Conservation (phyloP, 1,140 invertebrate species). For the Drosophila burlai region DNA sequence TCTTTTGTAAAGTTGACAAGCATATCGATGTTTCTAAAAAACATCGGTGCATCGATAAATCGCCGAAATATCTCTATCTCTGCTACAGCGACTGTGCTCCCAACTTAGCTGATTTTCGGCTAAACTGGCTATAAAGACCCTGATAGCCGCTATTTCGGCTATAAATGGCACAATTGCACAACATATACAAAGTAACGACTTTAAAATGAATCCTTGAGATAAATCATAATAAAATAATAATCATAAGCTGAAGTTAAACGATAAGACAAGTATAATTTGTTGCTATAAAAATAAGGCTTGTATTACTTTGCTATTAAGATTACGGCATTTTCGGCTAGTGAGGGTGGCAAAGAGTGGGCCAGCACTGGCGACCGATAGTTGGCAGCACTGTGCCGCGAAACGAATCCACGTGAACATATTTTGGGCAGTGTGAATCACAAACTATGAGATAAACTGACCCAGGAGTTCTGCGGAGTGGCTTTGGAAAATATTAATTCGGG, state of each 20-base stretch:
- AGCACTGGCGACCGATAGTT: background rate
- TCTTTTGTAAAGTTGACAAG: too few species aligned
- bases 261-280: background rate
- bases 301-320: background rate
- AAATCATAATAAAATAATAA: too few species aligned
- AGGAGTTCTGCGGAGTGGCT: slow-evolving; percentile 25
- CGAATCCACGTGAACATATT: slow-evolving; percentile 76
- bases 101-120: background rate
- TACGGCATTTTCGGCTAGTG: background rate
- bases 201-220: background rate
- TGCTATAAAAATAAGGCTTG: background rate
- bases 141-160: too few species aligned
- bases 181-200: background rate
- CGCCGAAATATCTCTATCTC: too few species aligned
- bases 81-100: background rate
- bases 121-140: background rate
- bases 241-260: background rate
- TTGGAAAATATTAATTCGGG: slow-evolving; percentile 16
- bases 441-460: slow-evolving; percentile 60
- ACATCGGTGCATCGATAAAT: background rate
- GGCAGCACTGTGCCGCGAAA: slow-evolving; percentile 53
- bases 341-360: background rate
- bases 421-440: slow-evolving; percentile 64
- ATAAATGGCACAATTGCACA: background rate
- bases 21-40: background rate